Base-by-base conservation (phyloP, 2,888 invertebrate genomes). In the Stenchaetothrips biformis region DNA sequence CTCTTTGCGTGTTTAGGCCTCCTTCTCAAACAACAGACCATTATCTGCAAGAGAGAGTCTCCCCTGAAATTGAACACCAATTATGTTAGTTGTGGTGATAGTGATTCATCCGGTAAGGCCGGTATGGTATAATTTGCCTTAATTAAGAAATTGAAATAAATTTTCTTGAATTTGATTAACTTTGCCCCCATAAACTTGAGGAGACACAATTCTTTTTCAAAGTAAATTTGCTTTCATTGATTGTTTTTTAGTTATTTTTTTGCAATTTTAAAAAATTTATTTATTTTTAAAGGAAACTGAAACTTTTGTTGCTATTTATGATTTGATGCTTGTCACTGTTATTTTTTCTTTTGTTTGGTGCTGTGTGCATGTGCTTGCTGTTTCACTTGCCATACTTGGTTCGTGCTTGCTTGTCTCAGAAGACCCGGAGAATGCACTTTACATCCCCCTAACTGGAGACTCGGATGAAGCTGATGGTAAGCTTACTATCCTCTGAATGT, bases 381-480 rank as follows among this genome's bases (percentile, higher is more conserved):
- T 78, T 67, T 48, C 25, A 79, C 62, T 78, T 37, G 18, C 47
- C 48, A 48, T 78, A 48, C 62, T 74, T 81, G 79, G 79, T 80
- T 77, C 78, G 80, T 78, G 79, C 80, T 77, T 81, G 67, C 67
- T 67, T 67, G 8, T 80, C 79, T 80, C 83, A 84, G 84, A 84
- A 82, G 84, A 84, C 80, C 83, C 83, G 48, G 84, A 84, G 74
- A 82, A 83, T 82, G 82, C 81, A 81, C 81, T 83, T 80, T 84
- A 84, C 81, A 84, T 83, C 53, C 84, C 82, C 48, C 82, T 84
- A 79, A 82, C 82, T 78, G 81, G 82, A 79, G 84, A 83, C 81
- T 84, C 84, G 37, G 83, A 83, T 82, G 84, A 84, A 79, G 80
- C 80, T 78, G 84, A 83, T 80, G 84, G 84, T 84, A 83, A 84